Percentiles rank a stretch among this genome's conserved stretches.
Evolutionary conservation across 2,113 vertebrate genomes (phyloP).

Genomic region (Poeciliopsis turrubarensis): DNA sequence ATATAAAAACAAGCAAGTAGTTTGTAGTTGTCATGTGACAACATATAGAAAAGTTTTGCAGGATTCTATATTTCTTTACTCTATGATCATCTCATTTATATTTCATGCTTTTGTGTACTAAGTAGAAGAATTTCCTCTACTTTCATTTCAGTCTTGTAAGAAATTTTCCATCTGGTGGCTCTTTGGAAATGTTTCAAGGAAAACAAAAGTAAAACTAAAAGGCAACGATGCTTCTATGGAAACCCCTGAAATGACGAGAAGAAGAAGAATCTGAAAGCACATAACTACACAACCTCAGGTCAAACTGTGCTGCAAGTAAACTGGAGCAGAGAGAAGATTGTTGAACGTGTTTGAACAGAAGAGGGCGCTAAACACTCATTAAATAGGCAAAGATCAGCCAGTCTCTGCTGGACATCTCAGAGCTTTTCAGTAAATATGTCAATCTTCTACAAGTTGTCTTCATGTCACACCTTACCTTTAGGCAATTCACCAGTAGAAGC

Average conservation of each 20-base stretch:
- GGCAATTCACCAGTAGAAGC: slow-evolving; percentile 71
- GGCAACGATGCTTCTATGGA: not conserved
- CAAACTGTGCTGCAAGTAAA: slow-evolving; percentile 17
- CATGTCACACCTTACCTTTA: slow-evolving; percentile 64
- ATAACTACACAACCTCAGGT: not conserved
- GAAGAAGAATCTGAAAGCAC: not conserved
- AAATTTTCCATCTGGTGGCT: not conserved
- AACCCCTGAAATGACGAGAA: not conserved
- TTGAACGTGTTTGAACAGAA: slow-evolving; percentile 44
- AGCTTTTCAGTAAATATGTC: not conserved
- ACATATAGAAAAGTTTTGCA: not conserved
- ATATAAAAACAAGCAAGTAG: too few species aligned
- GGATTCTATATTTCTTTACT: not conserved
- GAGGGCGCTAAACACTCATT: slow-evolving; percentile 61
- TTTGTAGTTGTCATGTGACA: not conserved
- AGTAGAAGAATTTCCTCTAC: slow-evolving; percentile 15
- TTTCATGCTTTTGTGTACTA: slow-evolving; percentile 3
- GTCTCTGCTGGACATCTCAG: not conserved
- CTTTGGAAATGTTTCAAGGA: not conserved
- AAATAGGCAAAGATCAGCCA: slow-evolving; percentile 1
- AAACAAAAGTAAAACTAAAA: slow-evolving; percentile 14
- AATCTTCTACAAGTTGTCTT: not conserved
- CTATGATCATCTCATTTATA: not conserved
- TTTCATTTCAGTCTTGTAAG: not conserved
- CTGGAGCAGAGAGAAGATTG: not conserved